A percentile compares a stretch with the other conserved stretches of the same genome.
Evolutionary conservation across 2,888 invertebrate species (phyloP).

Genomic region (Protophormia terraenovae): DNA sequence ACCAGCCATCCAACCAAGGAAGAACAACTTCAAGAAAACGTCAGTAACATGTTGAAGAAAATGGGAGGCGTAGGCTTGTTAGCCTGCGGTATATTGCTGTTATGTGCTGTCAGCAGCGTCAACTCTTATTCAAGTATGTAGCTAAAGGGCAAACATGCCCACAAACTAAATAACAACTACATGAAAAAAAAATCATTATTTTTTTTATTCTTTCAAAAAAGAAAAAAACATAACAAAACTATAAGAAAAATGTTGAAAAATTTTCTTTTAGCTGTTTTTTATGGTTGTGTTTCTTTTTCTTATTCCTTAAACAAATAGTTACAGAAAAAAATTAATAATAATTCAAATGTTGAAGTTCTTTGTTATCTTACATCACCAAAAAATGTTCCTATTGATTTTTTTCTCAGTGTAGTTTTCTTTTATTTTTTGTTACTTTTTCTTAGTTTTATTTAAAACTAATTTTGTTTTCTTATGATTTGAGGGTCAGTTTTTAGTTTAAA

Average conservation of each 20-base stretch:
- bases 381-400: constrained; percentile 1
- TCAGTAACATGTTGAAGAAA: constrained; percentile 68
- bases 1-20: constrained; percentile 3
- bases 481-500: constrained; percentile 19
- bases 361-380: neutral
- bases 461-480: neutral
- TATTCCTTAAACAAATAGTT: constrained; percentile 16
- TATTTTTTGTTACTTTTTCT: neutral
- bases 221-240: constrained; percentile 33
- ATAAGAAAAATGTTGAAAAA: constrained; percentile 6
- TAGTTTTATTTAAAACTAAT: neutral
- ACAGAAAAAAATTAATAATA: neutral
- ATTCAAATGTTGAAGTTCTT: constrained; percentile 30
- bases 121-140: constrained; percentile 80
- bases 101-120: constrained; percentile 75
- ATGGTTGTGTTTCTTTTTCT: constrained; percentile 19
- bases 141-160: constrained; percentile 58
- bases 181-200: constrained; percentile 48
- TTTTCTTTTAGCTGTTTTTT: constrained; percentile 14
- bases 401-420: neutral
- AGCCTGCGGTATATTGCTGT: constrained; percentile 71
- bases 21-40: constrained; percentile 26
- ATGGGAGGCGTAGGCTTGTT: constrained; percentile 70
- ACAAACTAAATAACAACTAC: constrained; percentile 29
- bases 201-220: neutral